These are phyloP conservation scores for Lethocerus indicus DNA, from an alignment of 1,140 invertebrate species.

Conservation along the genomic window DNA sequence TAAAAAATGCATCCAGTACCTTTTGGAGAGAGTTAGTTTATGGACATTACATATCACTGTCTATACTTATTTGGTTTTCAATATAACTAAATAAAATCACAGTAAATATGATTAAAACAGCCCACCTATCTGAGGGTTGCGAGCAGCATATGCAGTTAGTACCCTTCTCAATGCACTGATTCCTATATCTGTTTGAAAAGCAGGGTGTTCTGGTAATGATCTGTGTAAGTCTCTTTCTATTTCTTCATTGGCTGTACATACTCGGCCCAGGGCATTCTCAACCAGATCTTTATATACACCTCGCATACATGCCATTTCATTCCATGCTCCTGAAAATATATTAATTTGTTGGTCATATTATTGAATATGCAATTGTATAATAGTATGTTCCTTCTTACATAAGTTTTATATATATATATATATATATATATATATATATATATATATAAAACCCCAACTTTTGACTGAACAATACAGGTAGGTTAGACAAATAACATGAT, in stretches of 20 bases:
- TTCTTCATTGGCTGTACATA: constrained; percentile 81
- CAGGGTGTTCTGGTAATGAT: constrained; percentile 93
- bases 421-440: not conserved
- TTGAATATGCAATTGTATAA: too few relatives aligned
- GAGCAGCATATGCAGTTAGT: constrained; percentile 84
- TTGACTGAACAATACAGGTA: not conserved
- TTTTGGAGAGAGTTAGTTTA: too few relatives aligned
- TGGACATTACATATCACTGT: too few relatives aligned
- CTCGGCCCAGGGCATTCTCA: constrained; percentile 51
- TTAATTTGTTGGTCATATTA: not conserved
- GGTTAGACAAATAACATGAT: constrained; percentile 15
- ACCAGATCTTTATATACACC: constrained; percentile 77
- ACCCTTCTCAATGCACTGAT: constrained; percentile 84
- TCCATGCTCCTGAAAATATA: constrained; percentile 45
- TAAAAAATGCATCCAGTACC: too few relatives aligned
- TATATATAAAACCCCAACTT: not conserved
- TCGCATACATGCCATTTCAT: constrained; percentile 66
- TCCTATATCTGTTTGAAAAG: constrained; percentile 75
- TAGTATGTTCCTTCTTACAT: too few relatives aligned
- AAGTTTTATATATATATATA: not conserved
- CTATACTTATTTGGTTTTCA: too few relatives aligned
- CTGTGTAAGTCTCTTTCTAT: constrained; percentile 96
- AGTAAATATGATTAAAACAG: not conserved
- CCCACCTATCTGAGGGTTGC: constrained; percentile 87
- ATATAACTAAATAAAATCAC: constrained; percentile 1